These are phyloP conservation scores for Caenorhabditis zanzibari DNA, from an alignment of 2,888 invertebrate genomes.

Conservation along the genomic window DNA sequence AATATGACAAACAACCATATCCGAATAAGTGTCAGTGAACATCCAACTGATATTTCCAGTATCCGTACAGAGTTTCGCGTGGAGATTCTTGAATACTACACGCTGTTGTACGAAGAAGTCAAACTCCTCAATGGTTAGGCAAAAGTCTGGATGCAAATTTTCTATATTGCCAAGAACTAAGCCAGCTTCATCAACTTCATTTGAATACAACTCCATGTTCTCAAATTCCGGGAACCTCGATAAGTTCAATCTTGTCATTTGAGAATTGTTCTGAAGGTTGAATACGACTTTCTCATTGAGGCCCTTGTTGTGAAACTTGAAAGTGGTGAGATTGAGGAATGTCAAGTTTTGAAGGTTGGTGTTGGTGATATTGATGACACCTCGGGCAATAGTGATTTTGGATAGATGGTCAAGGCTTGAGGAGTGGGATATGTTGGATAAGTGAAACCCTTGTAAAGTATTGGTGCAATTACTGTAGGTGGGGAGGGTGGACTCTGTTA, in stretches of 20 bases:
- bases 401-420: background rate
- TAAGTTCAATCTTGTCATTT: background rate
- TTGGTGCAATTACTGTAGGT: background rate
- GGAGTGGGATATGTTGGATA: background rate
- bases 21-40: no score
- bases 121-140: background rate
- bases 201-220: background rate
- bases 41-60: background rate
- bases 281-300: background rate
- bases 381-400: background rate
- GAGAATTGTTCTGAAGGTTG: background rate
- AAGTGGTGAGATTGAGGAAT: background rate
- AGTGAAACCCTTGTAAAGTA: background rate
- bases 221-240: background rate
- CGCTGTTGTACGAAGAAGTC: background rate
- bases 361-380: background rate
- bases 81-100: background rate
- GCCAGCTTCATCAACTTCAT: background rate
- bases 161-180: background rate
- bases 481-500: background rate
- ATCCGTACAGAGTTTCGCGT: background rate
- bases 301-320: background rate
- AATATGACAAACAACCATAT: background rate
- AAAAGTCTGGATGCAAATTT: constrained; percentile 20
- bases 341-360: constrained; percentile 15